Evolutionary conservation across 2,113 vertebrate genomes (phyloP).

Genomic region (Bufo bufo): DNA sequence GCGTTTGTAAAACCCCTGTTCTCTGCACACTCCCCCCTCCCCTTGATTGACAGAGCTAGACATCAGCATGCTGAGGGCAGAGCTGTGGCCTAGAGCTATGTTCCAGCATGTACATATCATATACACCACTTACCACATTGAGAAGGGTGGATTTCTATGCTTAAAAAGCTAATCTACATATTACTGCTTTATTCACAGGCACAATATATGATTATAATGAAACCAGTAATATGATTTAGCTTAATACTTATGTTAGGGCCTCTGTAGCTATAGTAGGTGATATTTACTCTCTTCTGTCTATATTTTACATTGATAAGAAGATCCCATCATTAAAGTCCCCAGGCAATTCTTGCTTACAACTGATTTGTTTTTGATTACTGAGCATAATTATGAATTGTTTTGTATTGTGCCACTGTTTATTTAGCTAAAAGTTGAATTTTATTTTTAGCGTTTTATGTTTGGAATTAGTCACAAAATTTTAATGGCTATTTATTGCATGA

Average conservation of each 20-base stretch:
- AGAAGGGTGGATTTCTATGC: no score
- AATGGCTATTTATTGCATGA: background rate
- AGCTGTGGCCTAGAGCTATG: no score
- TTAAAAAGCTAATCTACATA: no score
- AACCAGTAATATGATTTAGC: no score
- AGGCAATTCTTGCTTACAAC: background rate
- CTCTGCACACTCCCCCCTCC: no score
- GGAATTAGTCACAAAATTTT: background rate
- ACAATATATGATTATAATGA: no score
- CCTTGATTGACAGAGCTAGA: no score
- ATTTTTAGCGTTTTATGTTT: background rate
- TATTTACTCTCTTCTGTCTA: background rate
- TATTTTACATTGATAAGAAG: background rate
- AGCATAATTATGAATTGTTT: background rate
- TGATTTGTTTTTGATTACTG: background rate
- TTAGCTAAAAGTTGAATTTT: background rate
- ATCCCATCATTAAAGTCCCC: background rate
- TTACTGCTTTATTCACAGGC: no score
- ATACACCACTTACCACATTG: no score
- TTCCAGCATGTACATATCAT: no score
- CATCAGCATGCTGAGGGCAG: no score
- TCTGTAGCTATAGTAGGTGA: background rate
- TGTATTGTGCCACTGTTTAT: background rate
- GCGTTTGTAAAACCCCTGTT: no score
- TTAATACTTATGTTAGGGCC: background rate